Base-by-base conservation (phyloP, 2,888 invertebrate genomes). In the Cremastobaeus sp. region DNA sequence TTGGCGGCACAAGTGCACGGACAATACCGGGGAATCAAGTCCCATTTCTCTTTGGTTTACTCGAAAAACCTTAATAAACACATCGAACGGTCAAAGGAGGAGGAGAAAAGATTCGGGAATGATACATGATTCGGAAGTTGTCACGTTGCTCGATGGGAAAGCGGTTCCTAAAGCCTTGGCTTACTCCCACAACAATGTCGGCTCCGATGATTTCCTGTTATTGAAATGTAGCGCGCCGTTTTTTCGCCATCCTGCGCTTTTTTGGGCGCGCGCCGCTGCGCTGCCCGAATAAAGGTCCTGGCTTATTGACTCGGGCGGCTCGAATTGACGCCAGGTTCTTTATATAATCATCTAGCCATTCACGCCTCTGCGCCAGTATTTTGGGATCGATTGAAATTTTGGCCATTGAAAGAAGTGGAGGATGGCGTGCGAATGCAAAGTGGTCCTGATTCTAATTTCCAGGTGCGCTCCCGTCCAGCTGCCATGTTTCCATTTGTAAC, bases 301-400 rank as follows among this genome's bases (percentile, higher is more conserved):
- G 77, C 71, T 72, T 68, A 69, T 76, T 76, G 78, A 82, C 79
- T 80, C 77, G 76, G 65, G 68, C 74, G 76, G 75, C 72, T 78
- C 77, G 74, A 68, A 71, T 57, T 78, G 74, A 74, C 70, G 74
- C 62, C 57, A 43, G 55, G 78, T 81, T 83, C 84, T 85, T 85
- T 85, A 85, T 85, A 82, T 83, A 86, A 85, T 86, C 83, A 86
- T 85, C 83, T 73, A 68, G 59, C 82, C 80, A 86, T 86, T 86
- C 85, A 85, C 84, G 85, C 84, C 84, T 79, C 76, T 74, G 71
- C 71, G 54, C 68, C 35, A 21, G 15, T 34, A 55, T 48, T 69
- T 37, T 50, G 37, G 52, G 45, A n/a, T n/a, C 34, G 12, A 57
- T 43, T 43, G 21, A 64, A 37, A 35, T 60, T 71, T 55, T 68